Percentiles rank a stretch among this genome's conserved stretches.
Conservation (phyloP, 2,888 invertebrate species). For the Leptothorax acervorum region DNA sequence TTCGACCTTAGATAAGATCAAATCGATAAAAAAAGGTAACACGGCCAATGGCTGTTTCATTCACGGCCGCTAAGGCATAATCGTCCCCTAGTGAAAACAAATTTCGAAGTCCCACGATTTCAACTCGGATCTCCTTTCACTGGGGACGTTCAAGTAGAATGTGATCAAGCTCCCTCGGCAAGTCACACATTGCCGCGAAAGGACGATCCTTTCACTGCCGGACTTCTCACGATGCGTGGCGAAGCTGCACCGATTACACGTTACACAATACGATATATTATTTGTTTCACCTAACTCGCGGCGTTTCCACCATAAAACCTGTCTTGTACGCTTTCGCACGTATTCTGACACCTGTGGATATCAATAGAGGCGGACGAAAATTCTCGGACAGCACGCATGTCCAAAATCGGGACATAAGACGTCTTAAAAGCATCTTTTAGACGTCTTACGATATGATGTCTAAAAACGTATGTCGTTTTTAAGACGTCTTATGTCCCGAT, state of each 20-base stretch:
- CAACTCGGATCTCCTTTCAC: conserved; percentile 67
- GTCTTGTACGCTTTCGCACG: not conserved
- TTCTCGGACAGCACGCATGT: not conserved
- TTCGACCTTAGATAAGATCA: not conserved
- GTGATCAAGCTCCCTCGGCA: conserved; percentile 62
- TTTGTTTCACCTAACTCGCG: not conserved
- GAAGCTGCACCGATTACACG: conserved; percentile 43
- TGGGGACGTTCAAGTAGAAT: conserved; percentile 54
- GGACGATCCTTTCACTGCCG: conserved; percentile 69
- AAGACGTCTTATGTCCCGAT: no score
- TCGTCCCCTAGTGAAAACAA: conserved; percentile 28
- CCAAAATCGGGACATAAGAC: no score
- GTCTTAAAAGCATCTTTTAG: no score
- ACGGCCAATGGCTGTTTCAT: not conserved
- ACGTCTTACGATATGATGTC: no score
- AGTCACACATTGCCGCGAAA: conserved; percentile 38
- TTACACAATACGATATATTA: conserved; percentile 53
- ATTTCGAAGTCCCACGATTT: conserved; percentile 50
- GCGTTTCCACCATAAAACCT: not conserved
- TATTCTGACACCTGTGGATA: not conserved
- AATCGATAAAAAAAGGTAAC: not conserved
- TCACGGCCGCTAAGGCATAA: conserved; percentile 9
- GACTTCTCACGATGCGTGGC: conserved; percentile 50
- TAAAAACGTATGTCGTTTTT: no score
- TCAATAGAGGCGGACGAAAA: not conserved